phyloP scores from a whole-genome alignment of 2,888 invertebrate genomes.

The Cyclophora punctaria region DNA sequence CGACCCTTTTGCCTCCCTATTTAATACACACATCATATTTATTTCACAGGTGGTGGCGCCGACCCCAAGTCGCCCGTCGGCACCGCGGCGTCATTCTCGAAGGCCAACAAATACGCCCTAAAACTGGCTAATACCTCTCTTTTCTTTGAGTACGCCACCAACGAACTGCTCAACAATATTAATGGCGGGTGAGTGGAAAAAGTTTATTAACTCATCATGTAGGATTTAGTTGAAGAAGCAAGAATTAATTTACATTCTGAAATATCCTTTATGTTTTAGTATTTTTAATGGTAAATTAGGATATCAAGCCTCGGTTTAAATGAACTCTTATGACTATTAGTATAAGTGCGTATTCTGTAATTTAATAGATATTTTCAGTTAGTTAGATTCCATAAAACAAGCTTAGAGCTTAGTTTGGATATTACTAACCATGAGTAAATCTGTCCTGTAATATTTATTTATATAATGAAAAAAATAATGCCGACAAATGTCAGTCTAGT shows the following conservation, averaged over 20 bases:
- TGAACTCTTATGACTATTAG: too few relatives aligned
- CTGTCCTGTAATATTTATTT: not conserved
- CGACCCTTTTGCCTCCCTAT: too few relatives aligned
- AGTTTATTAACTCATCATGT: not conserved
- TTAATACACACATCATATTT: not conserved
- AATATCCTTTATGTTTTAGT: too few relatives aligned
- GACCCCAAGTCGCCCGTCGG: constrained; percentile 91
- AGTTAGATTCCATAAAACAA: too few relatives aligned
- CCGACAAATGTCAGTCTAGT: not conserved
- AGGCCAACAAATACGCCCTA: constrained; percentile 89
- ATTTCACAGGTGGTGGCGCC: constrained; percentile 80
- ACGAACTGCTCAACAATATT: constrained; percentile 85
- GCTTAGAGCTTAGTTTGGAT: too few relatives aligned
- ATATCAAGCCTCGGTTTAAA: too few relatives aligned
- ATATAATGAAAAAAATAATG: not conserved
- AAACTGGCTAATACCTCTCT: constrained; percentile 89
- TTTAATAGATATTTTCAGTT: too few relatives aligned
- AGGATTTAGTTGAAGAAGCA: too few relatives aligned
- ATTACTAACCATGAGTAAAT: not conserved
- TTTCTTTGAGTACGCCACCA: constrained; percentile 89
- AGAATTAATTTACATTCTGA: too few relatives aligned
- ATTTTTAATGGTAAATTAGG: too few relatives aligned
- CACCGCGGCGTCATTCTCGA: constrained; percentile 92
- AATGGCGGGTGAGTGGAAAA: constrained; percentile 57
- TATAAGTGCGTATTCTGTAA: too few relatives aligned